These are phyloP conservation scores for Zele albiditarsus DNA, from an alignment of 2,888 invertebrate genomes.

Conservation along the genomic window DNA sequence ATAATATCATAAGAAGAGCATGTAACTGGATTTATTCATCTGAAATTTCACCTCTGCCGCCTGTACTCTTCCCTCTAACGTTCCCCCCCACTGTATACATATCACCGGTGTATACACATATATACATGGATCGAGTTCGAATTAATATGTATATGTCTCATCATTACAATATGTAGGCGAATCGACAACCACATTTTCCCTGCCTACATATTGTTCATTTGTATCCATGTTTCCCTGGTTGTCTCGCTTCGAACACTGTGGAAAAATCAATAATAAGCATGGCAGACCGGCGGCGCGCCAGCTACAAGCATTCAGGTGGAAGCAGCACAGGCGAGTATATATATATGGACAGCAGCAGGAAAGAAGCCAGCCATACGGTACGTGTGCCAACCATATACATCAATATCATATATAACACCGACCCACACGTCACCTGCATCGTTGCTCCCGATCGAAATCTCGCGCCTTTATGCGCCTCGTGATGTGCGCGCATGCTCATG, in stretches of 20 bases:
- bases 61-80: not conserved
- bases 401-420: not conserved
- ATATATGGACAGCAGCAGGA: constrained; percentile 47
- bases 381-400: constrained; percentile 23
- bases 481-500: constrained; percentile 39
- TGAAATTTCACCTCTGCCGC: not conserved
- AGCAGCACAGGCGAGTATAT: constrained; percentile 28
- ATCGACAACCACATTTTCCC: too few relatives aligned
- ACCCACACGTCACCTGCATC: constrained; percentile 28
- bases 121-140: too few relatives aligned
- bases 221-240: constrained; percentile 26
- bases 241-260: constrained; percentile 57
- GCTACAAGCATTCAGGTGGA: constrained; percentile 65
- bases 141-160: too few relatives aligned
- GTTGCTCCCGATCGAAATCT: constrained; percentile 30
- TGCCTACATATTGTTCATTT: not conserved
- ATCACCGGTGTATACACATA: too few relatives aligned
- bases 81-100: too few relatives aligned
- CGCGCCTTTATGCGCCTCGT: constrained; percentile 32
- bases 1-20: not conserved
- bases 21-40: not conserved
- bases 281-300: constrained; percentile 60
- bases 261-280: constrained; percentile 72
- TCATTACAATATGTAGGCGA: too few relatives aligned
- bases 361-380: constrained; percentile 50